Conservation (phyloP, 2,113 vertebrate genomes). For the Coracopsis vasa region DNA sequence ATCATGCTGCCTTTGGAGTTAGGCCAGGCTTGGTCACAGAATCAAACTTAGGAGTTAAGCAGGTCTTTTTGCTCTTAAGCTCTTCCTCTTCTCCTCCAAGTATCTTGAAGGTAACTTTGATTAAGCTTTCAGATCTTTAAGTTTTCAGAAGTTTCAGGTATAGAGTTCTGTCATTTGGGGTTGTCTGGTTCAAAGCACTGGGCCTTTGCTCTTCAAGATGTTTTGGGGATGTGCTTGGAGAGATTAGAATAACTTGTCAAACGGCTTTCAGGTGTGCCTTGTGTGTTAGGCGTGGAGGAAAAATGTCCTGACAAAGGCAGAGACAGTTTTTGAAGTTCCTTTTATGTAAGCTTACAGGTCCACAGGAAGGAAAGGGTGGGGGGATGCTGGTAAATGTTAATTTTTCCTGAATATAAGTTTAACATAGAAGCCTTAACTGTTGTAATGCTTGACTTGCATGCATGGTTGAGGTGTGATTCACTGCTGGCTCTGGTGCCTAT, state of each 20-base stretch:
- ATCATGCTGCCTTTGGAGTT: neutral
- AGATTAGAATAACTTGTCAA: conserved; percentile 58
- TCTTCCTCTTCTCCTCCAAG: neutral
- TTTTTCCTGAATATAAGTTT: neutral
- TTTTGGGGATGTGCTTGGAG: conserved; percentile 11
- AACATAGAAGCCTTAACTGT: neutral
- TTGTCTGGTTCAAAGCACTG: neutral
- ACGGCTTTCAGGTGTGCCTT: conserved; percentile 46
- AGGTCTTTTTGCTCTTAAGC: neutral
- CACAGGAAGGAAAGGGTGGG: neutral
- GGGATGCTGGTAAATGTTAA: neutral
- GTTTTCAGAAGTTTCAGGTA: neutral
- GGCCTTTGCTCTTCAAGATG: neutral
- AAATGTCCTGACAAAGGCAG: conserved; percentile 39
- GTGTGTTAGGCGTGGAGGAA: conserved; percentile 36
- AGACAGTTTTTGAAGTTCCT: conserved; percentile 49
- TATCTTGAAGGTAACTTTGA: neutral
- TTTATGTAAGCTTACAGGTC: conserved; percentile 23
- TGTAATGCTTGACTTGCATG: neutral
- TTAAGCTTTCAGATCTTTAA: neutral
- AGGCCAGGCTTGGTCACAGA: neutral
- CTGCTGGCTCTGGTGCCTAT: neutral
- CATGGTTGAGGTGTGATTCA: neutral
- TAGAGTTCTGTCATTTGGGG: neutral
- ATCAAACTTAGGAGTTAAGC: neutral